phyloP scores from a whole-genome alignment of 2,888 invertebrate species.

The Aelia acuminata region DNA sequence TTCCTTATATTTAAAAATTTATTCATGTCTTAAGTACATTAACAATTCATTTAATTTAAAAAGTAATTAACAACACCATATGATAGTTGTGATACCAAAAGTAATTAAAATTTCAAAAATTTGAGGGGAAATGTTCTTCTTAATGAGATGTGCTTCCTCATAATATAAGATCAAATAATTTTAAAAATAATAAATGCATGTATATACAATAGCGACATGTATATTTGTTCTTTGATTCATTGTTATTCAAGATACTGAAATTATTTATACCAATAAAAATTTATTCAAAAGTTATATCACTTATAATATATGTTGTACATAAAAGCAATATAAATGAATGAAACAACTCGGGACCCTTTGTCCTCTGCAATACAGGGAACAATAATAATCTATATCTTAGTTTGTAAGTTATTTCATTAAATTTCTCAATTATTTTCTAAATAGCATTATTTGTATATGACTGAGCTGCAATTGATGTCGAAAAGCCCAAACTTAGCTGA shows the following conservation, averaged over 20 bases:
- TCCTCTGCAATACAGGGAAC: conserved; percentile 58
- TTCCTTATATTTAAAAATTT: background rate
- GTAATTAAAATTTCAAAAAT: background rate
- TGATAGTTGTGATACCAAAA: conserved; percentile 12
- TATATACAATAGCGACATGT: background rate
- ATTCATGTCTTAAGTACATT: too few species aligned
- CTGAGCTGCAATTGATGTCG: background rate
- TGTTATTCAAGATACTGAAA: background rate
- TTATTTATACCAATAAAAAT: background rate
- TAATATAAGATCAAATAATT: conserved; percentile 28
- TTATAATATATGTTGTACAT: conserved; percentile 9
- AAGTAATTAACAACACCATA: conserved; percentile 20
- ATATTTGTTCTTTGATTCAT: conserved; percentile 1
- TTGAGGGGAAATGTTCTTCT: conserved; percentile 14
- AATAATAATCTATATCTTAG: conserved; percentile 55
- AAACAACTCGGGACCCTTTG: conserved; percentile 43
- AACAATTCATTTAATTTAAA: background rate
- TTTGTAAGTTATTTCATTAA: conserved; percentile 43
- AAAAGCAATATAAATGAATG: conserved; percentile 52
- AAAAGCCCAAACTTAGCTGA: background rate
- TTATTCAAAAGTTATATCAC: conserved; percentile 22
- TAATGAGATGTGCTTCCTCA: conserved; percentile 44
- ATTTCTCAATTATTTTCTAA: conserved; percentile 28
- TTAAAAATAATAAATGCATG: background rate
- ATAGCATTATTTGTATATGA: background rate